These are phyloP conservation scores for Bruchidius siliquastri DNA, from an alignment of 2,888 invertebrate genomes.

Conservation along the genomic window DNA sequence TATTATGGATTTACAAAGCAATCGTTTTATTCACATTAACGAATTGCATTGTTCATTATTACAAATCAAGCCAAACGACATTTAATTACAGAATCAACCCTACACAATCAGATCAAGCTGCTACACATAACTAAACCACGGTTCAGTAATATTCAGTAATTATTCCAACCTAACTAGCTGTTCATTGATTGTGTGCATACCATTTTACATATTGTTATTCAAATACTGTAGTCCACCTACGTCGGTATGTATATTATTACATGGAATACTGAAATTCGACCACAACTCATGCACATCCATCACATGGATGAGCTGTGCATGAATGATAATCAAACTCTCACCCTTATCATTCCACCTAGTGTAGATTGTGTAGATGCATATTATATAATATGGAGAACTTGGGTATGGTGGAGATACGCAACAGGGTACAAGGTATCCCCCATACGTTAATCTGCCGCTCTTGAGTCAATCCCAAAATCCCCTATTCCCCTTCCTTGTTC, in stretches of 20 bases:
- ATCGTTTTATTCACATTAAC: neutral
- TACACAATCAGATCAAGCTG: neutral
- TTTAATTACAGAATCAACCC: neutral
- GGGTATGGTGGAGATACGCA: too few relatives aligned
- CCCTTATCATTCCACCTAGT: neutral
- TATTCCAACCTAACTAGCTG: neutral
- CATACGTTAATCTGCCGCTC: too few relatives aligned
- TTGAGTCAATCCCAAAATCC: too few relatives aligned
- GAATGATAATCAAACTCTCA: neutral
- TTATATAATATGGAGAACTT: too few relatives aligned
- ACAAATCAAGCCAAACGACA: neutral
- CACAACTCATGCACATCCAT: neutral
- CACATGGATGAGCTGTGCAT: neutral
- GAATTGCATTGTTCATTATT: neutral
- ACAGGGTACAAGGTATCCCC: too few relatives aligned
- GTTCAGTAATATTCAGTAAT: neutral
- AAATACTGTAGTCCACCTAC: neutral
- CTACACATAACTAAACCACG: neutral
- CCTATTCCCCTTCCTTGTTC: too few relatives aligned
- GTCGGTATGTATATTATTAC: neutral
- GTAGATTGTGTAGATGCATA: too few relatives aligned
- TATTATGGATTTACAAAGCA: too few relatives aligned
- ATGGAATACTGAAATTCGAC: neutral
- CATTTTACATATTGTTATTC: neutral
- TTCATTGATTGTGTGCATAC: neutral